Base-by-base conservation (phyloP, 2,797 vertebrate species). In the Mareca penelope region DNA sequence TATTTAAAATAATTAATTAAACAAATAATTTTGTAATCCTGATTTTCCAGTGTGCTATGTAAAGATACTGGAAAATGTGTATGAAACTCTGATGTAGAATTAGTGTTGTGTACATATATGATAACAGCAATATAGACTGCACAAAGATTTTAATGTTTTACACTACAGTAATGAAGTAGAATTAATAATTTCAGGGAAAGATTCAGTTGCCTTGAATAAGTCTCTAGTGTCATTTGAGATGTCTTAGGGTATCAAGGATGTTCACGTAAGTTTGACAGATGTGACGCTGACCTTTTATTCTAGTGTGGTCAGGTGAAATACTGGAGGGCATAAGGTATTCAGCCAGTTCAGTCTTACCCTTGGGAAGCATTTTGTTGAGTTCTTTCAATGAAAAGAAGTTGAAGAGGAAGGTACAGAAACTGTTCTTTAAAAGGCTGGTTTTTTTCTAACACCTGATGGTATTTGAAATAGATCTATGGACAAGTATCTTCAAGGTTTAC, bases 381-480 rank as follows among this genome's bases (percentile, higher is more conserved):
- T 83, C 23, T 77, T 65, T 14, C 5, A 56, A 39, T 8, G 3
- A 35, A 77, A 80, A 59, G 13, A 60, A 37, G 3, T 8, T 19
- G 9, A 42, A 55, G 1, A 68, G 2, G 2, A 92, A 28, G 14
- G 44, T 9, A 50, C 3, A 31, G 16, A 68, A 64, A 33, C 5
- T 5, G 3, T 60, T n/a, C 16, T 76, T 55, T 71, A 59, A 72
- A 80, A 48, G 1, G 3, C 23, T 83, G 10, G 6, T 4, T 55
- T 6, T n/a, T 6, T n/a, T 22, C 6, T 64, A n/a, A 23, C 1
- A 3, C 29, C 6, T 9, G 4, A 18, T 68, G 10, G 5, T 64
- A 55, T 64, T 69, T 68, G 17, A 72, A 83, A 46, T 2, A 63
- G 39, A 82, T 6, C 4, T 19, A 15, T 15, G 7, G 8, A 48